Base-by-base conservation (phyloP, 2,113 vertebrate species). In the Prunella fulvescens region DNA sequence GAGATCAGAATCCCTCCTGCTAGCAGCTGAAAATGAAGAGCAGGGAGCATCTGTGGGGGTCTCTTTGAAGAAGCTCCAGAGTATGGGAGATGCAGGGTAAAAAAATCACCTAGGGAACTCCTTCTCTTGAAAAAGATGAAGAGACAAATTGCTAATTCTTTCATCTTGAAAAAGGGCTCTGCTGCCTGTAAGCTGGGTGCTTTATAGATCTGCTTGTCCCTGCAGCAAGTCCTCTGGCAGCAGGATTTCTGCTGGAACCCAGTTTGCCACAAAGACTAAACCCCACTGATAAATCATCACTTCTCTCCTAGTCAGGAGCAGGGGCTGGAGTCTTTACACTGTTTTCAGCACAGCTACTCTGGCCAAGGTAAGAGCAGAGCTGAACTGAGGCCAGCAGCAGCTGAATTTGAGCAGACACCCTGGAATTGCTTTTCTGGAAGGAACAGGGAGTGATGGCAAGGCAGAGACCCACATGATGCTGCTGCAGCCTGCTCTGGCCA, bases 391-490 rank as follows among this genome's bases (percentile, higher is more conserved):
- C 29, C 61, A 81, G 42, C 31, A 74, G 78, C 28, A 23, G 33
- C 42, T 62, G 81, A 22, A 45, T 44, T 74, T 31, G 64, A 39
- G 51, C 33, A 91, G 67, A 50, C 28, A 58, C 31, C 33, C n/a
- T 33, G 24, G 18, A 50, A 33, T 76, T 48, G 51, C 37, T 61
- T 64, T n/a, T 61, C 37, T 51, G 62, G n/a, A 53, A n/a, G 60
- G 35, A 58, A 2, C 14, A 39, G 37, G 62, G 45, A 10, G 15
- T 25, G 28, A 19, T 42, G 60, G 60, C 14, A 11, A 42, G 15
- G 4, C 39, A 39, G 65, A 25, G 39, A 80, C 7, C 31, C 6
- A 2, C 42, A 33, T 0, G 0, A 2, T 14, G 28, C 40, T 81
- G 50, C 58, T 54, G 60, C 78, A 65, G 40, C 33, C 80, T n/a